phyloP scores from a whole-genome alignment of 2,888 invertebrate genomes.

The Pollenia angustigena region DNA sequence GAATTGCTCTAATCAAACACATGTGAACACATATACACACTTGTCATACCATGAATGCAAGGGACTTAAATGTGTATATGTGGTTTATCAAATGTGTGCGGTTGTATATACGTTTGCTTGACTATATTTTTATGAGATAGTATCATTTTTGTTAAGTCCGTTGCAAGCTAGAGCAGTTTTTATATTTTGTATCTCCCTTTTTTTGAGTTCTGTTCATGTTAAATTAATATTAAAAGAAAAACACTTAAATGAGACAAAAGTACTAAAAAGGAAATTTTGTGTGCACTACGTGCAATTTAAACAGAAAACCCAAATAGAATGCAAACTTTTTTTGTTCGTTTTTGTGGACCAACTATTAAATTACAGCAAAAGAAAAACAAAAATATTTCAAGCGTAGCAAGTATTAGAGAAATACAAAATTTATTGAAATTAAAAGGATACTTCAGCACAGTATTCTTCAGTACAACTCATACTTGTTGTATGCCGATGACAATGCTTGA shows the following conservation, averaged over 20 bases:
- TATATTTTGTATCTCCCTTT: background rate
- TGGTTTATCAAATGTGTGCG: background rate
- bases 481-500: background rate
- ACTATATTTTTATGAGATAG: constrained; percentile 3
- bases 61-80: background rate
- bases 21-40: background rate
- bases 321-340: background rate
- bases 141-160: constrained; percentile 11
- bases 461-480: background rate
- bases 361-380: background rate
- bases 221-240: background rate
- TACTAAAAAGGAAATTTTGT: background rate
- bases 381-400: background rate
- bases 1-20: background rate
- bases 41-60: background rate
- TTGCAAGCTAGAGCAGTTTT: constrained; percentile 1
- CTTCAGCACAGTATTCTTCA: background rate
- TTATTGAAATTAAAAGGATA: background rate
- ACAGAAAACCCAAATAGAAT: background rate
- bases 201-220: background rate
- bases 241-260: background rate
- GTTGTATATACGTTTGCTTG: background rate
- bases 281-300: constrained; percentile 7
- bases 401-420: background rate
- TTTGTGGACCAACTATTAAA: background rate